Evolutionary conservation across 2,113 vertebrate genomes (phyloP).

Genomic region (Sturnus vulgaris): DNA sequence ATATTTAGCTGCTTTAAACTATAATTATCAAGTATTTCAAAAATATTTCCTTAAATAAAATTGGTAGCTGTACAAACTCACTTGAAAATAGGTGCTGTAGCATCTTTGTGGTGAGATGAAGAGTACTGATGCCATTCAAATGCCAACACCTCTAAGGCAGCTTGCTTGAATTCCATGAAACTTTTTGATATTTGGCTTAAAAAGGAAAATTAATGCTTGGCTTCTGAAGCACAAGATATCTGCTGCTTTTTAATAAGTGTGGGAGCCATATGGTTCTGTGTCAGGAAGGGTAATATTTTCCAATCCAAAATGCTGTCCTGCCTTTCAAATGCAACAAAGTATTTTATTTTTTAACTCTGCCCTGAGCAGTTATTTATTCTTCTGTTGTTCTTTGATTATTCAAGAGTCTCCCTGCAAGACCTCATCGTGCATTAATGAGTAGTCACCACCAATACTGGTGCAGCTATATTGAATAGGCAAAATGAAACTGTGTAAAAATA

Average conservation of each 20-base stretch:
- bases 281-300: not conserved
- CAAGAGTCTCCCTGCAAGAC: not conserved
- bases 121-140: not conserved
- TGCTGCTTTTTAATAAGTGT: not conserved
- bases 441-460: not conserved
- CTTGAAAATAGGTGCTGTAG: not conserved
- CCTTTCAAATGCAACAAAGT: not conserved
- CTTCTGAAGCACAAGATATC: not conserved
- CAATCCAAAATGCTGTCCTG: not conserved
- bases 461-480: not conserved
- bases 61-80: not conserved
- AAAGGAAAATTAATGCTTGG: not conserved
- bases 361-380: not conserved
- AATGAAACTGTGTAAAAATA: not conserved
- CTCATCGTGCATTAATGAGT: not conserved
- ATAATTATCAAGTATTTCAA: not conserved
- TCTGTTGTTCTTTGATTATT: not conserved
- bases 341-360: not conserved
- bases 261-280: not conserved
- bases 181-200: not conserved
- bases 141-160: not conserved
- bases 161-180: not conserved
- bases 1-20: not conserved
- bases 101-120: not conserved
- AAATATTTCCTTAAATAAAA: not conserved